Evolutionary conservation across 1,140 invertebrate genomes (phyloP), one percentile per base, ranked within the genome.

Genomic region (Ostrea edulis): DNA sequence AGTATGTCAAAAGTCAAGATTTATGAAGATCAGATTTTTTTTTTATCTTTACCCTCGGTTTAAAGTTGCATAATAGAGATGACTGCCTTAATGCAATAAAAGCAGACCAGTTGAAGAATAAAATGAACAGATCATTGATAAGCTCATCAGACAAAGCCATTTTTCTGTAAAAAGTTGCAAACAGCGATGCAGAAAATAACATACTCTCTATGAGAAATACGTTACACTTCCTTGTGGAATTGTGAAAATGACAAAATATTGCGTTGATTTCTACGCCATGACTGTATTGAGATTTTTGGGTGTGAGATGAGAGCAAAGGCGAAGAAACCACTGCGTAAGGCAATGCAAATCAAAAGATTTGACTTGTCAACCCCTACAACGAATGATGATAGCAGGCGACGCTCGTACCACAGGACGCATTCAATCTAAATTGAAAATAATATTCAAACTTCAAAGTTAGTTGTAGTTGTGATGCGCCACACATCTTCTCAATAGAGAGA

Each of bases 381-480:
- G 65, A 71, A 22, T 71, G 65, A 29, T 29, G 65, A 71, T 22
- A 71, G 65, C n/a, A 71, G 65, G 65, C 65, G 65, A 25, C 65
- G 65, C 65, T 71, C 65, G 65, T 71, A 71, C 65, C 65, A 71
- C 65, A 29, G 65, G 65, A 25, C 22, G 22, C 65, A 71, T 71
- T 71, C 65, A 71, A 71, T 71, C 65, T 71, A 71, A 71, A 71
- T 71, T 71, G 65, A 71, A 71, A 71, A 71, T 71, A 71, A 71
- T 71, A 71, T 71, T 71, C 65, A 22, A 29, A 71, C 65, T 71
- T 71, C 65, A 71, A 71, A 71, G 65, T 71, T 71, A 71, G 65
- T 71, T 25, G 65, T 71, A 71, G 65, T 22, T 71, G 65, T 25
- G 65, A 71, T 71, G 22, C n/a, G 65, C 22, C 65, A 12, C 65